phyloP scores from a whole-genome alignment of 2,888 invertebrate genomes.

The Mechanitis messenoides region DNA sequence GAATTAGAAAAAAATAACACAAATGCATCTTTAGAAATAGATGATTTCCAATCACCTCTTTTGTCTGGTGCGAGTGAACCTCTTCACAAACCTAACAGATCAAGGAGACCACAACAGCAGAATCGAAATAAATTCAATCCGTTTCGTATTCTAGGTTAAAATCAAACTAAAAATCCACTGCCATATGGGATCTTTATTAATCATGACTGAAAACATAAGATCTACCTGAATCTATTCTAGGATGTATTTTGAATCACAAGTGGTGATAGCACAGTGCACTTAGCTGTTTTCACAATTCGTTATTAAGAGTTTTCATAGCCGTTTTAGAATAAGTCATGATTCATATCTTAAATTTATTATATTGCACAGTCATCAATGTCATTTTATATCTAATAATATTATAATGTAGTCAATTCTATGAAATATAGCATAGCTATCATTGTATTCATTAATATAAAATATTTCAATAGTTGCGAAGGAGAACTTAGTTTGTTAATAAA shows the following conservation, averaged over 20 bases:
- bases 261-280: constrained; percentile 68
- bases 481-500: not conserved
- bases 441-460: constrained; percentile 10
- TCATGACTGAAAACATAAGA: constrained; percentile 38
- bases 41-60: constrained; percentile 65
- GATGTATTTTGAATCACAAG: constrained; percentile 45
- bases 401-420: constrained; percentile 50
- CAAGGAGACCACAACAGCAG: constrained; percentile 58
- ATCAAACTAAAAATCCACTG: constrained; percentile 41
- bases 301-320: constrained; percentile 24
- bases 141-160: constrained; percentile 69
- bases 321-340: constrained; percentile 16
- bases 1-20: constrained; percentile 30
- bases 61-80: constrained; percentile 67
- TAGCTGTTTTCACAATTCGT: constrained; percentile 42
- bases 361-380: constrained; percentile 17
- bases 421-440: constrained; percentile 32
- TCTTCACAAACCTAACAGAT: constrained; percentile 57
- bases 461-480: not conserved
- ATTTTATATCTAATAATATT: constrained; percentile 17
- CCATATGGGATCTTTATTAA: constrained; percentile 40
- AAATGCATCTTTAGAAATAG: constrained; percentile 41
- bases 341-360: constrained; percentile 15
- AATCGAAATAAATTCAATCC: constrained; percentile 69
- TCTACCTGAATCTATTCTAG: constrained; percentile 46